Conservation (phyloP, 2,113 vertebrate species). For the Ciconia boyciana region DNA sequence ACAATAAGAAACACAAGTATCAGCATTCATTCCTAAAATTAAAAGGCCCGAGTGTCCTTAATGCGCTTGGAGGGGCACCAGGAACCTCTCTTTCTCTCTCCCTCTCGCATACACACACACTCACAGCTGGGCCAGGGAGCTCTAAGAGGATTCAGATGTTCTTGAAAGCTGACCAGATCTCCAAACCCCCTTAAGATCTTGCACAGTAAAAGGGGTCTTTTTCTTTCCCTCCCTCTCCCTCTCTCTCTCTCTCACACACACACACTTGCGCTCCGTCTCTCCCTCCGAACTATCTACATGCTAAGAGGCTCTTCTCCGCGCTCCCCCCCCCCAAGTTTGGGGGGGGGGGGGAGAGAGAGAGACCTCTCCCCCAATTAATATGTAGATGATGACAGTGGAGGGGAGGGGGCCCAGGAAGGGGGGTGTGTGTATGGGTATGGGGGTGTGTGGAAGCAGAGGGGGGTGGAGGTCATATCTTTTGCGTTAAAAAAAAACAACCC, state of each 20-base stretch:
- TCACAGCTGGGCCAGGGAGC: conserved; percentile 77
- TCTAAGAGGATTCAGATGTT: conserved; percentile 92
- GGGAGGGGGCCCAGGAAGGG: conserved; percentile 56
- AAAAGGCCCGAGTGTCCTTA: conserved; percentile 73
- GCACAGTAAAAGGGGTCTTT: conserved; percentile 71
- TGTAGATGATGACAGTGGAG: conserved; percentile 79
- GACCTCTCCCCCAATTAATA: conserved; percentile 77
- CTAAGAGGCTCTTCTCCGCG: background rate
- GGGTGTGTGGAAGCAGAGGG: background rate
- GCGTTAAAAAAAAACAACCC: conserved; percentile 39
- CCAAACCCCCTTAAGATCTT: conserved; percentile 81
- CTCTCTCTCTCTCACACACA: background rate
- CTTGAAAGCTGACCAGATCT: conserved; percentile 85
- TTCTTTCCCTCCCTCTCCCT: conserved; percentile 29
- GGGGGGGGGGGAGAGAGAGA: background rate
- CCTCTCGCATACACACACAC: conserved; percentile 58
- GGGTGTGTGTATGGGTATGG: conserved; percentile 10
- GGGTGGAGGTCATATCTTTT: conserved; percentile 66
- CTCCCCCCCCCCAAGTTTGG: background rate
- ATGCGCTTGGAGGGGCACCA: conserved; percentile 70
- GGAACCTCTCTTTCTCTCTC: conserved; percentile 47
- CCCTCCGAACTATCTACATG: conserved; percentile 44
- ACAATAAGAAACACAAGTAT: conserved; percentile 94
- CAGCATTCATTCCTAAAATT: conserved; percentile 92
- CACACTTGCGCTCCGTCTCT: background rate